Evolutionary conservation across 2,888 invertebrate genomes (phyloP), one percentile per base, ranked within the genome.

Genomic region (Agonopterix alstromeriana): DNA sequence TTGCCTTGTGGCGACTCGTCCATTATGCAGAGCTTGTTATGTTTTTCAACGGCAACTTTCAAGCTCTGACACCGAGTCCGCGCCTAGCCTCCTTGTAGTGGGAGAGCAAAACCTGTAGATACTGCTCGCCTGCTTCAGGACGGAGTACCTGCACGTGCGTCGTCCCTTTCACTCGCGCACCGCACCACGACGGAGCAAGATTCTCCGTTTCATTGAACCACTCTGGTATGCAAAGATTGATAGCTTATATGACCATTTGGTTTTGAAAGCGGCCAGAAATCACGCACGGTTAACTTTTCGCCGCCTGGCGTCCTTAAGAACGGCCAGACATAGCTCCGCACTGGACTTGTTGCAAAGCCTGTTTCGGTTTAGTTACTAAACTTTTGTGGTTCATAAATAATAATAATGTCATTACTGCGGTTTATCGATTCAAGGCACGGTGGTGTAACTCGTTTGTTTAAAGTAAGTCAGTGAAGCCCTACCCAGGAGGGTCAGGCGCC

Each of bases 171-270:
- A 61, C 79, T 65, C 88, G 57, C 71, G 60, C 68, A 45, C 54
- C 58, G 57, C 49, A 52, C 52, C 57, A 54, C 58, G 61, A 63
- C 63, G 60, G 70, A 70, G 67, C 71, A 60, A 65, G 67, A 72
- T 60, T 65, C 65, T 73, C 82, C 70, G 77, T 87, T 74, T 86
- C 87, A 83, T 72, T 78, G 64, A 71, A 79, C 82, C 74, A 83
- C 83, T 80, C 85, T 87, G 87, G 88, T 88, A 88, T 88, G 88
- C 87, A 87, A 88, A 88, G 88, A 88, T 86, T 87, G 87, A 87
- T 87, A 88, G 87, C 82, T 80, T 87, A 83, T 88, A 86, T 77
- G 88, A 85, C 88, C 86, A 87, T 88, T 88, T 79, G 88, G 80
- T 85, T 86, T 83, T 84, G 82, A 84, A 82, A 82, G 80, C 82